Evolutionary conservation across 2,797 vertebrate species (phyloP).

Genomic region (Coregonus suidteri): DNA sequence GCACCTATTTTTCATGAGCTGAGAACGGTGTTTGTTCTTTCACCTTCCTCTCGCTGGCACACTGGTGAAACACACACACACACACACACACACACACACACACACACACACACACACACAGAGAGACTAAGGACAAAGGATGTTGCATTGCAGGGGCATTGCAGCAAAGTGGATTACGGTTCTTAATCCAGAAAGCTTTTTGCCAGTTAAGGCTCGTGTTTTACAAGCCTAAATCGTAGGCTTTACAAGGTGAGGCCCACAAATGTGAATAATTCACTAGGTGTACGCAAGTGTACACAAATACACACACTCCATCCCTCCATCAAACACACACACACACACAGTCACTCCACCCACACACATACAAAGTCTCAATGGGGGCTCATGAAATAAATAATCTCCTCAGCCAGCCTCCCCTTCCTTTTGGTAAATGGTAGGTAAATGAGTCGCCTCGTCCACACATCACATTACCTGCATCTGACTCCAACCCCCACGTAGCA

Average conservation of each 20-base stretch:
- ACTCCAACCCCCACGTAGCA: neutral
- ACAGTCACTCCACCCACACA: neutral
- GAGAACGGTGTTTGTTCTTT: constrained; percentile 13
- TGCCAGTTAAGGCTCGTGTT: constrained; percentile 8
- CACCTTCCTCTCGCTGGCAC: constrained; percentile 9
- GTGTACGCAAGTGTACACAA: neutral
- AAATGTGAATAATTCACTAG: neutral
- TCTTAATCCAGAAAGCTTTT: constrained; percentile 48
- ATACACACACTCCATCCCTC: neutral
- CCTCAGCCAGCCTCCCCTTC: neutral
- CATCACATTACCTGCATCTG: constrained; percentile 17
- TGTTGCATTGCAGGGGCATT: constrained; percentile 75
- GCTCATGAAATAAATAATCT: neutral
- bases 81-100: neutral
- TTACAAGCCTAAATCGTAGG: neutral
- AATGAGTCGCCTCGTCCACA: constrained; percentile 21
- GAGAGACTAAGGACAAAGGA: constrained; percentile 49
- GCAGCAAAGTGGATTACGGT: constrained; percentile 68
- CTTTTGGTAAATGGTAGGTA: constrained; percentile 11
- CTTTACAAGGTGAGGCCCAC: neutral
- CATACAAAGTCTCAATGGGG: neutral
- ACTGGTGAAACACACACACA: neutral
- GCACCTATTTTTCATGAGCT: constrained; percentile 22
- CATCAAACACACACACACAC: neutral
- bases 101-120: constrained; percentile 23